Evolutionary conservation across 2,888 invertebrate species (phyloP).

Genomic region (Pyralis farinalis): DNA sequence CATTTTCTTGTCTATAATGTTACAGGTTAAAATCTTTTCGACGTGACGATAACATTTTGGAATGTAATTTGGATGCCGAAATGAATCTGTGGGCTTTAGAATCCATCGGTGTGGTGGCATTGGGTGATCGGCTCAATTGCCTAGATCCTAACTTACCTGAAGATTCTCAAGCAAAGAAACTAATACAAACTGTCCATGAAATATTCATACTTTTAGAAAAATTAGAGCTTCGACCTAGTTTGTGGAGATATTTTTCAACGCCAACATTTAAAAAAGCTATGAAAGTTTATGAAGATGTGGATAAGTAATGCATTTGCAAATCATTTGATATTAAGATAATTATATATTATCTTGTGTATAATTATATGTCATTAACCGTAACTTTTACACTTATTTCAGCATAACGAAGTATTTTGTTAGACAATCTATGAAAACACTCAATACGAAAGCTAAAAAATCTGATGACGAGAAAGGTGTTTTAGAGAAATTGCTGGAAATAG

Average conservation of each 20-base stretch:
- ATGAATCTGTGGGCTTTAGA: conserved; percentile 79
- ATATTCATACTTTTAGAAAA: conserved; percentile 1
- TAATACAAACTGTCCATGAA: conserved; percentile 9
- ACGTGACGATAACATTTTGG: conserved; percentile 64
- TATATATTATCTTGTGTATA: background rate
- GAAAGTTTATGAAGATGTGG: conserved; percentile 10
- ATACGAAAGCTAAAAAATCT: conserved; percentile 25
- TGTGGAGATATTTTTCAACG: conserved; percentile 7
- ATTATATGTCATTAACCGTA: too few species aligned
- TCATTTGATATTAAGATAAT: too few species aligned
- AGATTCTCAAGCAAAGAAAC: conserved; percentile 14
- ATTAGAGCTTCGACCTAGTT: conserved; percentile 10
- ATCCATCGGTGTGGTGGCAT: conserved; percentile 35
- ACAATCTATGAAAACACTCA: conserved; percentile 36
- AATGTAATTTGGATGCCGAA: conserved; percentile 64
- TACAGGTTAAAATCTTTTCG: conserved; percentile 61
- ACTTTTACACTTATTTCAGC: conserved; percentile 21
- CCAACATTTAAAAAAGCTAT: conserved; percentile 8
- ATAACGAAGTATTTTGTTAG: conserved; percentile 35
- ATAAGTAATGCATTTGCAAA: conserved; percentile 4
- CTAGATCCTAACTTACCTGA: conserved; percentile 15
- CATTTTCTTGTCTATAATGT: background rate
- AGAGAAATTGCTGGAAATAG: conserved; percentile 80
- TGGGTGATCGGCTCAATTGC: conserved; percentile 23
- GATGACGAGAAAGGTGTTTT: conserved; percentile 76